Conservation (phyloP, 92 coral and sea anemone species). For the Bergia sp. region DNA sequence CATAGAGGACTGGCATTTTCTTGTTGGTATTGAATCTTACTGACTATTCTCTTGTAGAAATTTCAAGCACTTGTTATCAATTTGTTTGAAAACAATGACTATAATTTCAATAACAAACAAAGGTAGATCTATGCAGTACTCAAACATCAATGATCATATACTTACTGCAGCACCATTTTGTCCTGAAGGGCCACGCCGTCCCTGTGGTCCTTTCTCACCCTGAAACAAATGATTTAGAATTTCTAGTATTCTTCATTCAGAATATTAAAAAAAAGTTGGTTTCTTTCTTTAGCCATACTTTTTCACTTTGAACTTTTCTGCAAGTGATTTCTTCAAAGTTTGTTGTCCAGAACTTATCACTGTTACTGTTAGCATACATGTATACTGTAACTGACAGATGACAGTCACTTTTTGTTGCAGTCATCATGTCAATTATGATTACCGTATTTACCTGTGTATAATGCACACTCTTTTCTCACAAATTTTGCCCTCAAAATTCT, state of each 20-base stretch:
- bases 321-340: neutral
- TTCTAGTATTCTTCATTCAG: neutral
- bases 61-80: neutral
- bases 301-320: neutral
- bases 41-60: neutral
- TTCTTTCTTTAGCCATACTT: neutral
- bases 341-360: neutral
- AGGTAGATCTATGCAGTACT: neutral
- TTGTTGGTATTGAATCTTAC: neutral
- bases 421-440: no score
- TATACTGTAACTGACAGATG: no score
- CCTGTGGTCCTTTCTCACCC: constrained; percentile 17
- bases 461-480: no score
- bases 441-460: no score
- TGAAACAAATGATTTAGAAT: neutral
- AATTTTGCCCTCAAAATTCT: no score
- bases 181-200: neutral
- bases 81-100: neutral
- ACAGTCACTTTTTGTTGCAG: no score
- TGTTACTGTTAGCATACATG: neutral
- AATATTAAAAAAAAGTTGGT: neutral
- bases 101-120: neutral
- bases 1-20: neutral
- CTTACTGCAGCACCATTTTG: neutral
- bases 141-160: neutral